phyloP scores from a whole-genome alignment of 2,888 invertebrate species.

The Julus scandinavius region DNA sequence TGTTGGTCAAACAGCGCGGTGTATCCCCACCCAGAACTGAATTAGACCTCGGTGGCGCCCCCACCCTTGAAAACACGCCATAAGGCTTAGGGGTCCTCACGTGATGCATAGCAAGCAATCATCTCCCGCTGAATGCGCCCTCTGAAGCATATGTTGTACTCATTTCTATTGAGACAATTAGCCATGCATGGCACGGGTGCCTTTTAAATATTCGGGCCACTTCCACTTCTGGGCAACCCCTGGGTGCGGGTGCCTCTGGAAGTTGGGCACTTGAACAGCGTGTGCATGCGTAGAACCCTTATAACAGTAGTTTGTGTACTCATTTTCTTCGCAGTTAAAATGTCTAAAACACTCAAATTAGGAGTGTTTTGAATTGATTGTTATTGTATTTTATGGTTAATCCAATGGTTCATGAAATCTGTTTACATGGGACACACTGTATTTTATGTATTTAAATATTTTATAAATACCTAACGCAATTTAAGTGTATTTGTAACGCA shows the following conservation, averaged over 20 bases:
- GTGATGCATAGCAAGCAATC: slow-evolving; percentile 44
- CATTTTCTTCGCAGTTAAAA: too few species aligned
- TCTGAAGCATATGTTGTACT: slow-evolving; percentile 16
- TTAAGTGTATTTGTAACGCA: too few species aligned
- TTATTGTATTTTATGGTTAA: too few species aligned
- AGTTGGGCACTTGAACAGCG: too few species aligned
- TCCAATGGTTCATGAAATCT: too few species aligned
- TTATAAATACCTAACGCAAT: too few species aligned
- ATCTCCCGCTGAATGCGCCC: background rate
- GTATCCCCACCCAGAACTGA: background rate
- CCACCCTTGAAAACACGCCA: background rate
- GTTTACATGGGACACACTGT: too few species aligned
- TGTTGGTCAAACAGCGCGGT: background rate
- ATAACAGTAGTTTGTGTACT: too few species aligned
- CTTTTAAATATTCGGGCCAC: background rate
- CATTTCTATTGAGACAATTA: slow-evolving; percentile 36
- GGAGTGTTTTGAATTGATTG: too few species aligned
- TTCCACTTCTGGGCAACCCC: background rate
- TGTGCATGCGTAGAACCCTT: too few species aligned
- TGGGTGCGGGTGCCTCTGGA: background rate
- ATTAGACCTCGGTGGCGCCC: background rate
- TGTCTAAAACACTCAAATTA: too few species aligned
- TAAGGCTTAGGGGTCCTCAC: background rate
- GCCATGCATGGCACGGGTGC: slow-evolving; percentile 21
- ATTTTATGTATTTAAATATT: too few species aligned